Conservation (phyloP, 2,888 invertebrate species). For the Caenorhabditis plicata region DNA sequence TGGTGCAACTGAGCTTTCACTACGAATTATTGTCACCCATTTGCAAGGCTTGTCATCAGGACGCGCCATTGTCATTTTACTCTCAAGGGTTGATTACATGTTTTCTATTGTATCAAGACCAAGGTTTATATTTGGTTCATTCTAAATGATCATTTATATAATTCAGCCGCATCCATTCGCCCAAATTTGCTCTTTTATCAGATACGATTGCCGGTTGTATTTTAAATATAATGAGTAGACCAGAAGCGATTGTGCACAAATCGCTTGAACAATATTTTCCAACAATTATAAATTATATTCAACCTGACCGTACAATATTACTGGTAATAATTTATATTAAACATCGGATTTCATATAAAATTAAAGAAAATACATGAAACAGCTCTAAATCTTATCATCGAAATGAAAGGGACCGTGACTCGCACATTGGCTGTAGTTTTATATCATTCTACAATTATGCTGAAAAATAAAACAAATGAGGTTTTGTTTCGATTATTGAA, state of each 20-base stretch:
- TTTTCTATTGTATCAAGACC: background rate
- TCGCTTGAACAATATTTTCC: background rate
- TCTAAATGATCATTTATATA: too few species aligned
- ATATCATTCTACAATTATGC: background rate
- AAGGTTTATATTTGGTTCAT: too few species aligned
- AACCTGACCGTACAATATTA: conserved; percentile 1
- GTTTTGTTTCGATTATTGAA: conserved; percentile 1
- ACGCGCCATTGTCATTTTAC: background rate
- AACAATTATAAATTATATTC: conserved; percentile 2
- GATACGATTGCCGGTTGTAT: background rate
- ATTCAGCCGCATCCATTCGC: background rate
- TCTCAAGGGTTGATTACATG: background rate
- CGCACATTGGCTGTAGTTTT: conserved; percentile 13
- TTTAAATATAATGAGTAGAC: background rate
- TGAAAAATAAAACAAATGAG: conserved; percentile 3
- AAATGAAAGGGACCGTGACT: conserved; percentile 14
- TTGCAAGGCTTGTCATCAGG: conserved; percentile 1
- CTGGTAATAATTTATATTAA: conserved; percentile 1
- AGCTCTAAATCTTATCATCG: conserved; percentile 5
- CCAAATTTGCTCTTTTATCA: background rate
- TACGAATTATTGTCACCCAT: too few species aligned
- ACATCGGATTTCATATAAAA: background rate
- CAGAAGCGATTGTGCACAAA: background rate
- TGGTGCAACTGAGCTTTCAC: too few species aligned
- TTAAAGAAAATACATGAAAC: conserved; percentile 10